Evolutionary conservation across 30 jellyfish, hydroid and myxozoan genomes (phyloP).

Genomic region (Aurelia sp.): DNA sequence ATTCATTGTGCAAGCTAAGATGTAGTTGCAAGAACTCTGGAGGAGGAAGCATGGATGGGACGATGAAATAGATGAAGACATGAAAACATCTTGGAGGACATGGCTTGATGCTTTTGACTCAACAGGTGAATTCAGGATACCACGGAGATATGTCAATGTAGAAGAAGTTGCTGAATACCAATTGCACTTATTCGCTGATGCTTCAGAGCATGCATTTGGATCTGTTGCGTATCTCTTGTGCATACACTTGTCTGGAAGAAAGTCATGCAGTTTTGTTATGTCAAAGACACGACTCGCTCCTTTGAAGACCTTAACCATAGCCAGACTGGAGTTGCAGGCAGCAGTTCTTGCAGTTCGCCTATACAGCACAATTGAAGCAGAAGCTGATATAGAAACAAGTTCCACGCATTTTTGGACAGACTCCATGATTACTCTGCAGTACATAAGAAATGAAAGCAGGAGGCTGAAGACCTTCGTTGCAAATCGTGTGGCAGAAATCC

Average conservation of each 20-base stretch:
- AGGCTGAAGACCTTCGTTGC: conserved; percentile 7
- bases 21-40: conserved; percentile 31
- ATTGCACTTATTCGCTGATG: neutral
- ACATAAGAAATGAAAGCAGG: neutral
- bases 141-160: neutral
- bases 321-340: conserved; percentile 9
- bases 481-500: conserved; percentile 29
- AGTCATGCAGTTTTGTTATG: neutral
- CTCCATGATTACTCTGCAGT: neutral
- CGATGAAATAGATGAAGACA: neutral
- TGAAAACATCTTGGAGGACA: neutral
- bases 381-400: too few species aligned
- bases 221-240: conserved; percentile 9
- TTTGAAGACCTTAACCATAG: neutral
- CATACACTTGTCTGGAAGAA: neutral
- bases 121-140: neutral
- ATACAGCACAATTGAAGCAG: too few species aligned
- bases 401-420: too few species aligned
- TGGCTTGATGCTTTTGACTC: too few species aligned
- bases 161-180: neutral
- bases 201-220: neutral
- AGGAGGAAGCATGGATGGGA: conserved; percentile 12
- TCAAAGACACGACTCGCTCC: neutral
- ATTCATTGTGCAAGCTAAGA: conserved; percentile 18
- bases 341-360: conserved; percentile 10